Evolutionary conservation across 1,140 invertebrate genomes (phyloP).

Genomic region (Drosophila kurseongensis): DNA sequence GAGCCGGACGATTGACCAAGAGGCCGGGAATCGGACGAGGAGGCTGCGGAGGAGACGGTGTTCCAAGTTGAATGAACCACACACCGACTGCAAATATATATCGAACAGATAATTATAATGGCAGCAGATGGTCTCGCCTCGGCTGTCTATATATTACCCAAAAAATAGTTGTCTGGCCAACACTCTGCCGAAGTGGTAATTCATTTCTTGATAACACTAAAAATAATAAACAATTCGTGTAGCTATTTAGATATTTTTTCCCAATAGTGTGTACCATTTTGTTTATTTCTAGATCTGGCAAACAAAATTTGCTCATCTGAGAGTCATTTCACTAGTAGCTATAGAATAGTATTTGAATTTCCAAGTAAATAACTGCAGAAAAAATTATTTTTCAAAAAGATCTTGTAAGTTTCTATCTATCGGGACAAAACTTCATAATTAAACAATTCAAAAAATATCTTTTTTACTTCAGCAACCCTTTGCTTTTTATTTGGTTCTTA

Average conservation of each 20-base stretch:
- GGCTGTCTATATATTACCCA: conserved; percentile 5
- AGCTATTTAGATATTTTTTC: background rate
- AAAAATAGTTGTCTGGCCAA: conserved; percentile 30
- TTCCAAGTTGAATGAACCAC: conserved; percentile 63
- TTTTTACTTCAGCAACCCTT: no score
- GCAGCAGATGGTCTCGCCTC: conserved; percentile 34
- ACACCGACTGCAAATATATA: conserved; percentile 29
- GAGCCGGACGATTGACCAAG: conserved; percentile 45
- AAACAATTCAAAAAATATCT: no score
- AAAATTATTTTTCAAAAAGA: no score
- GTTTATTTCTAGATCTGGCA: no score
- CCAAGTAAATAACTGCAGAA: no score
- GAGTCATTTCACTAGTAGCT: no score
- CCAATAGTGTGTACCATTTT: no score
- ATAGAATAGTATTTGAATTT: no score
- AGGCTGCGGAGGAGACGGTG: background rate
- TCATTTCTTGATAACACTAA: background rate
- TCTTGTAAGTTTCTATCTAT: no score
- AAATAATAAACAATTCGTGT: background rate
- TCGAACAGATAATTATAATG: conserved; percentile 30
- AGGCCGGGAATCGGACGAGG: background rate
- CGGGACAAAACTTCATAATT: no score
- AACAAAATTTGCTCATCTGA: no score
- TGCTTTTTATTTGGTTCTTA: no score
- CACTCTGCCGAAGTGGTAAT: conserved; percentile 3